Evolutionary conservation across 2,888 invertebrate species (phyloP).

Genomic region (Podotricha telesiphe): DNA sequence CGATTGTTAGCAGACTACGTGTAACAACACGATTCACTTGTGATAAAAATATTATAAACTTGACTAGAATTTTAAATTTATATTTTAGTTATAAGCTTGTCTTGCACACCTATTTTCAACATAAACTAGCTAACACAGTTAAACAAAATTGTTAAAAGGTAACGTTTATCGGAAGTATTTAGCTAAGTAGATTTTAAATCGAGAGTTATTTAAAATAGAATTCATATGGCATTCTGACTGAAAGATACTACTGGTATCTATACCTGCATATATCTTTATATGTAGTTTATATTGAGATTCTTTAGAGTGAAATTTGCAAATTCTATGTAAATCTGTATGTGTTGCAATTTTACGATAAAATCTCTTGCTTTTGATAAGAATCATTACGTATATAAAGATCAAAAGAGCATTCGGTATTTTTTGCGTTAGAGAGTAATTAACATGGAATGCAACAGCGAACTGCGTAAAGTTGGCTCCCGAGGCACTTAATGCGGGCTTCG

Average conservation of each 20-base stretch:
- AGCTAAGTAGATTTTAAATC: too few relatives aligned
- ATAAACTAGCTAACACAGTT: too few relatives aligned
- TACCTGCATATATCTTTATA: too few relatives aligned
- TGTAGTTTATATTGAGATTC: background rate
- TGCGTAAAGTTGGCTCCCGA: slow-evolving; percentile 47
- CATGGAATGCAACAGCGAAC: slow-evolving; percentile 37
- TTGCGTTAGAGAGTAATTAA: slow-evolving; percentile 32
- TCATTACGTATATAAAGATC: slow-evolving; percentile 12
- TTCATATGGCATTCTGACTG: too few relatives aligned
- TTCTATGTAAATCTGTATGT: background rate
- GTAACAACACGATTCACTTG: slow-evolving; percentile 71
- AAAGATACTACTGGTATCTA: too few relatives aligned
- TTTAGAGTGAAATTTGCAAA: background rate
- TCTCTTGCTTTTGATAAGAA: too few relatives aligned
- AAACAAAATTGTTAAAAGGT: too few relatives aligned
- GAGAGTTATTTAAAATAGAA: too few relatives aligned
- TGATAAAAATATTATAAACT: slow-evolving; percentile 71
- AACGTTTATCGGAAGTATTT: too few relatives aligned
- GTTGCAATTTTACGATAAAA: background rate
- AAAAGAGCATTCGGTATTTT: slow-evolving; percentile 43
- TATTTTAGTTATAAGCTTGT: slow-evolving; percentile 52
- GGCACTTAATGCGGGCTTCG: slow-evolving; percentile 68
- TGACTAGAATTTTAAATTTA: slow-evolving; percentile 64
- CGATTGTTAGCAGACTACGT: slow-evolving; percentile 71
- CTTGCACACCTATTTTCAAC: background rate